A percentile compares a stretch with the other conserved stretches of the same genome.
Conservation (phyloP, 2,113 vertebrate genomes). For the Seriola rivoliana region DNA sequence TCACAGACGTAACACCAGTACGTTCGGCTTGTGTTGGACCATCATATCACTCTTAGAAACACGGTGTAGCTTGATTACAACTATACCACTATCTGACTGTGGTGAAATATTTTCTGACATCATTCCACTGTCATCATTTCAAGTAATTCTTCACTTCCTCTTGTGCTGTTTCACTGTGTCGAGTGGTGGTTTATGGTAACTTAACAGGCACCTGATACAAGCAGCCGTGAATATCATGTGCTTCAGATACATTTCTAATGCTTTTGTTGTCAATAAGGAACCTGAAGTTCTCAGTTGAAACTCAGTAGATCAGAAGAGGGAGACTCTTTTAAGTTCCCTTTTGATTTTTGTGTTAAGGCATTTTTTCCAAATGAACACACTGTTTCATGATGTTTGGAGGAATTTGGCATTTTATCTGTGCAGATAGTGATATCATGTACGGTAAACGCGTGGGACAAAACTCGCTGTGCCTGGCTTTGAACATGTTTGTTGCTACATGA, state of each 20-base stretch:
- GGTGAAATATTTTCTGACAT: conserved; percentile 6
- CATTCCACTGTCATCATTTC: neutral
- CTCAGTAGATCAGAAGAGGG: neutral
- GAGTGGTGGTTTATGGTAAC: neutral
- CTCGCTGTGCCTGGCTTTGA: conserved; percentile 11
- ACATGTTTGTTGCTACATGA: neutral
- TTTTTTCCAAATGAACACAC: neutral
- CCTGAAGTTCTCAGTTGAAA: neutral
- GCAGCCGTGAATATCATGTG: neutral
- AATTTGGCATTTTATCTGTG: conserved; percentile 15
- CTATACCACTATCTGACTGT: conserved; percentile 1
- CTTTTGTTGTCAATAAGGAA: neutral
- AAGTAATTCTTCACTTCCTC: conserved; percentile 13
- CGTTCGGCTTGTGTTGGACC: neutral
- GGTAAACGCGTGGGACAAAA: neutral
- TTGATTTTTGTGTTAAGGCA: neutral
- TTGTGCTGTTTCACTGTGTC: neutral
- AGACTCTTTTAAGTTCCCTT: neutral
- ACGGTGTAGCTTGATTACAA: neutral
- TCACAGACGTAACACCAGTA: neutral
- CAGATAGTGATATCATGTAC: conserved; percentile 28
- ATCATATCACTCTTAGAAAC: conserved; percentile 12
- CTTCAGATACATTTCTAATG: neutral
- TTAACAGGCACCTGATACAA: neutral
- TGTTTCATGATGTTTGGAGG: conserved; percentile 8